Base-by-base conservation (phyloP, 2,113 vertebrate genomes). In the Oreochromis niloticus region DNA sequence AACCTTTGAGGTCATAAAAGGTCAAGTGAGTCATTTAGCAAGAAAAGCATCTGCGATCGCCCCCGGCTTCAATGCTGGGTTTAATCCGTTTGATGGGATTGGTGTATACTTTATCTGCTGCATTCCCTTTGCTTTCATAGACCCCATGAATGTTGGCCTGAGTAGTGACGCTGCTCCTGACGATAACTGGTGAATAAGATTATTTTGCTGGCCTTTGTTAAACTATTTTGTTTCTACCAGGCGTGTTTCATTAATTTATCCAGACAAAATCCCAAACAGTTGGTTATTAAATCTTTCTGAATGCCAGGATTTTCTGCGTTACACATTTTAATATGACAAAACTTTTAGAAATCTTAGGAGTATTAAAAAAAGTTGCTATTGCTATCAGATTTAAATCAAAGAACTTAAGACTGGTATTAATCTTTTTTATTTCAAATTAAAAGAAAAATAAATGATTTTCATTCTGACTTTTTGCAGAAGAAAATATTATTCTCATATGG, bases 51-150 rank as follows among this genome's bases (percentile, higher is more conserved):
- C 78, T 78, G 55, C 24, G 11, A 66, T 59, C 22, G n/a, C 19
- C n/a, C 32, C 73, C 59, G 9, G 11, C 71, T 79, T 57, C 34
- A 27, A 39, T 41, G 8, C 14, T 50, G 22, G 41, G 32, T 81
- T 89, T 68, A 91, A 87, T 88, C 71, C 78, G 2, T 88, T 78
- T 83, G 82, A 87, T 86, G 63, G 52, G 32, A 80, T 32, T 34
- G 9, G 43, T 52, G 11, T 19, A 56, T 30, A 36, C 54, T 71
- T 66, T 87, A 87, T 71, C 83, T 56, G 39, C 48, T 48, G 48
- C 54, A 17, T 80, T 56, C 19, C 3, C 30, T 86, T 90, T 84
- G 36, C 79, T 46, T 41, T 81, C 50, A 87, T 16, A 71, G 22
- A 34, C 41, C 12, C 4, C 34, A 85, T 87, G 17, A 89, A 83